Evolutionary conservation across 2,113 vertebrate genomes (phyloP).

Genomic region (Pangasianodon gigas): DNA sequence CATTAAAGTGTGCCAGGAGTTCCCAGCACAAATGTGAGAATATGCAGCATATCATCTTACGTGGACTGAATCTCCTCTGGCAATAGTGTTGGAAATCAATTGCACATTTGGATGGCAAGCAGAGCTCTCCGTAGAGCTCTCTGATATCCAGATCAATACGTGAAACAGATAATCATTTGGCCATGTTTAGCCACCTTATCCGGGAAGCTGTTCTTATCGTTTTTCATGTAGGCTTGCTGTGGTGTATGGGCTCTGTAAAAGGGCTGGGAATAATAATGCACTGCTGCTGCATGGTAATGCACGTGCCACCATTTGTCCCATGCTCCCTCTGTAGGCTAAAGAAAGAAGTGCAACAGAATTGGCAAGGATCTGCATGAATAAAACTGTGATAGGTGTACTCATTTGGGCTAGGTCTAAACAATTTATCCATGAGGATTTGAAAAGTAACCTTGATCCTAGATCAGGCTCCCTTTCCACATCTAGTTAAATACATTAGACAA

Average conservation of each 20-base stretch:
- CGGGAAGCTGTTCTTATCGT: conserved; percentile 33
- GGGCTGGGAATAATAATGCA: conserved; percentile 27
- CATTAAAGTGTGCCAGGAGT: conserved; percentile 19
- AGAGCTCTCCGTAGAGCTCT: conserved; percentile 32
- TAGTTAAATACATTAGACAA: background rate
- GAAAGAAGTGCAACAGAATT: background rate
- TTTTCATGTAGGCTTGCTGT: conserved; percentile 12
- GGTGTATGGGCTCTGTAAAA: conserved; percentile 16
- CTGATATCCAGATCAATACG: conserved; percentile 35
- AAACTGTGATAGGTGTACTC: background rate
- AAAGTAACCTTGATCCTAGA: background rate
- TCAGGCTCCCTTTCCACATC: too few relatives aligned
- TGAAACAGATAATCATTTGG: conserved; percentile 33
- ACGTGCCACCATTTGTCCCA: background rate
- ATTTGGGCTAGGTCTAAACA: background rate
- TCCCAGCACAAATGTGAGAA: conserved; percentile 4
- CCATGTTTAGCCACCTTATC: conserved; percentile 26
- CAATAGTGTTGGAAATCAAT: conserved; percentile 24
- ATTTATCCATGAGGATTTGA: background rate
- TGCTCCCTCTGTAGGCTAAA: conserved; percentile 53
- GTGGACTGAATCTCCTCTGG: conserved; percentile 37
- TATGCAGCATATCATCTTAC: conserved; percentile 26
- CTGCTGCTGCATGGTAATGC: background rate
- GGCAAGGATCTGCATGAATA: background rate
- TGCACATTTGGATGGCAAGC: conserved; percentile 29